Base-by-base conservation (phyloP, 2,888 invertebrate species). In the Peribatodes rhomboidaria region DNA sequence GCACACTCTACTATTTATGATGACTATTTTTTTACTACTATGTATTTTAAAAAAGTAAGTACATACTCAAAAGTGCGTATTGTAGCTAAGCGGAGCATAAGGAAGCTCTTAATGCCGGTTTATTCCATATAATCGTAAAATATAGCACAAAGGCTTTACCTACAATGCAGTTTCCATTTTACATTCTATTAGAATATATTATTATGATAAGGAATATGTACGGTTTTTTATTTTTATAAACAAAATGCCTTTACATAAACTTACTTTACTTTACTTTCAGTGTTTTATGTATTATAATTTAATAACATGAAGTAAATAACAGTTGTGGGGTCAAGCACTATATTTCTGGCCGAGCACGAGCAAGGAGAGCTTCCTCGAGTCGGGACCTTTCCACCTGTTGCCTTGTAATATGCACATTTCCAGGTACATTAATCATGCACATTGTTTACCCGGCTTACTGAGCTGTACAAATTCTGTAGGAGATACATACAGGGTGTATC, bases 301-400 rank as follows among this genome's bases (percentile, higher is more conserved):
- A 0, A 37, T 37, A 37, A 13, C 37, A 37, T 37, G 27, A 37
- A 4, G n/a, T n/a, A 41, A 16, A 41, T 16, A 9, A 10, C 16
- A 16, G 37, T 3, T 2, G 22, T 22, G 6, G 22, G 44, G 44
- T 44, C 22, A 44, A 22, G 22, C 22, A 31, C 9, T 47, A 27
- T 10, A 47, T 47, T 44, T 22, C 22, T 22, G 44, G 0, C 22
- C 1, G 22, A 44, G 3, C 44, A 10, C 44, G 13, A 20, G 18
- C 42, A 42, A 42, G 44, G 8, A 7, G 46, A 27, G 35, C 61
- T 56, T 61, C 63, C 63, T 50, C 41, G 39, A 62, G 62, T 62
- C 59, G 39, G 41, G 54, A 64, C 67, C 63, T 64, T 64, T 60
- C 46, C 42, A 56, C 54, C 55, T 50, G 49, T 37, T 16, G 49